These are phyloP conservation scores for Bimastos eiseni DNA, from an alignment of 2,888 invertebrate genomes.

Conservation along the genomic window DNA sequence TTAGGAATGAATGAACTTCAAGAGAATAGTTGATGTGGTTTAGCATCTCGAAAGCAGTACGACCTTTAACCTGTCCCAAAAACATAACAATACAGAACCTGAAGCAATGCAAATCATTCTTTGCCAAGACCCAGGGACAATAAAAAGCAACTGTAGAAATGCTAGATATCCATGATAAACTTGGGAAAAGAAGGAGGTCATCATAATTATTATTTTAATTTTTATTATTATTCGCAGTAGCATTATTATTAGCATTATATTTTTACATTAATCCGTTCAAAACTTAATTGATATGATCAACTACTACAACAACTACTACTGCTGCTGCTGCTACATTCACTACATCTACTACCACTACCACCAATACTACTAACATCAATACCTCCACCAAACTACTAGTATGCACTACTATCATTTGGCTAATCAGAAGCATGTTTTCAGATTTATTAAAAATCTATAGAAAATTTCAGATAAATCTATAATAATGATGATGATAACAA, in stretches of 20 bases:
- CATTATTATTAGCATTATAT: background rate
- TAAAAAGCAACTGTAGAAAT: no score
- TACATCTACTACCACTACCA: background rate
- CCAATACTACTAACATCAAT: no score
- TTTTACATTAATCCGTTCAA: background rate
- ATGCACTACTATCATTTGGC: no score
- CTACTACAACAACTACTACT: background rate
- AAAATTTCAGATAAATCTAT: no score
- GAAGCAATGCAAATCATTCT: background rate
- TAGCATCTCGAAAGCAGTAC: conserved; percentile 13
- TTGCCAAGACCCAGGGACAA: background rate
- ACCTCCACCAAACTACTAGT: no score
- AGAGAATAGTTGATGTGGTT: conserved; percentile 4
- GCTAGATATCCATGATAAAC: no score
- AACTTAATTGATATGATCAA: background rate
- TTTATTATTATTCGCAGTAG: background rate
- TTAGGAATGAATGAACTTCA: background rate
- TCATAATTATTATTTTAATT: background rate
- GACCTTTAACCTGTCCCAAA: conserved; percentile 10
- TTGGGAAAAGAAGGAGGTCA: no score
- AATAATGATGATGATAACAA: no score
- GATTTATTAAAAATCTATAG: no score
- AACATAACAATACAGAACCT: background rate
- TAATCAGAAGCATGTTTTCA: no score
- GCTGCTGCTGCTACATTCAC: background rate